Evolutionary conservation across 2,113 vertebrate genomes (phyloP).

Genomic region (Glaucidium brasilianum): DNA sequence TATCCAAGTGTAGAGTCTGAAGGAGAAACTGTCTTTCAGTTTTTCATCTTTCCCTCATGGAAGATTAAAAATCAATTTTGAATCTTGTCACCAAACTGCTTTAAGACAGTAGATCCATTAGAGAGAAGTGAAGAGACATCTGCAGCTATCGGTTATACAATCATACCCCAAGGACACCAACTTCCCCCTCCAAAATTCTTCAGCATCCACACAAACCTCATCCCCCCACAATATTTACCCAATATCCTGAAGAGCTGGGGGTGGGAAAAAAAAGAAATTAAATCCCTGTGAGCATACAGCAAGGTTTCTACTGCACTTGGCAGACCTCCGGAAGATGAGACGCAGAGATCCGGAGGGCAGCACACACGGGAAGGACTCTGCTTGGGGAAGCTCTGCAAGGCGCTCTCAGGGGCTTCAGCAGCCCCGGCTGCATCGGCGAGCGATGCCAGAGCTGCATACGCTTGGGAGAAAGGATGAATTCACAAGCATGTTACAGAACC

Average conservation of each 20-base stretch:
- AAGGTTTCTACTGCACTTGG: not conserved
- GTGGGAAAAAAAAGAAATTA: no score
- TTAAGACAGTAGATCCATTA: not conserved
- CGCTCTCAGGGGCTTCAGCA: not conserved
- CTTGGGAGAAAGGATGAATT: not conserved
- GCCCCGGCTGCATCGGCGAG: fast-evolving
- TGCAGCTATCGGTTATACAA: not conserved
- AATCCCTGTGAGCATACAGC: not conserved
- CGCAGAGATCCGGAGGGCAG: not conserved
- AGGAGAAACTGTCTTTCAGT: not conserved
- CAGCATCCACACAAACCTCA: not conserved
- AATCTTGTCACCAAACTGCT: not conserved
- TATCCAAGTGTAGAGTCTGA: not conserved
- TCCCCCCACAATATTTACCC: not conserved
- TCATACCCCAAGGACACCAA: not conserved
- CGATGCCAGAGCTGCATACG: not conserved
- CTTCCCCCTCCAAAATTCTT: not conserved
- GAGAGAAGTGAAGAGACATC: not conserved
- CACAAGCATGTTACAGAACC: not conserved
- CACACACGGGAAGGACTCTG: not conserved
- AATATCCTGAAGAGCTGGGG: not conserved
- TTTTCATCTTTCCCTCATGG: not conserved
- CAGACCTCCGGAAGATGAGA: not conserved
- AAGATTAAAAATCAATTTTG: not conserved
- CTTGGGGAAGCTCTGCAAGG: not conserved